Conservation (phyloP, 2,113 vertebrate species). For the Jaculus jaculus region DNA sequence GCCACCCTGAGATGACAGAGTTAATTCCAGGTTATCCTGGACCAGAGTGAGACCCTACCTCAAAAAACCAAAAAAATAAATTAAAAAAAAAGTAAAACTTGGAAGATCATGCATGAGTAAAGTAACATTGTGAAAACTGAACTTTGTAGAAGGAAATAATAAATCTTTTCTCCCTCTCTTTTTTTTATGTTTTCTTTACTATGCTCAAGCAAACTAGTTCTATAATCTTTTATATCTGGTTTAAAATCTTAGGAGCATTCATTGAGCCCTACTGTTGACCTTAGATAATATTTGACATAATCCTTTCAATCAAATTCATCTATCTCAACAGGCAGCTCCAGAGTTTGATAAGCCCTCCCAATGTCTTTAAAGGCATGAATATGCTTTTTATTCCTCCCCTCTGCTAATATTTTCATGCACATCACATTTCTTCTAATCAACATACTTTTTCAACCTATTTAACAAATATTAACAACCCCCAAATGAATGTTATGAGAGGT, state of each 20-base stretch:
- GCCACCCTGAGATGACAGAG: too few species aligned
- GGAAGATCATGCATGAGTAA: background rate
- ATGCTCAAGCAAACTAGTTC: background rate
- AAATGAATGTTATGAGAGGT: background rate
- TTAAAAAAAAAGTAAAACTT: background rate
- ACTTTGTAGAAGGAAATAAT: background rate
- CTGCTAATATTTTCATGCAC: background rate
- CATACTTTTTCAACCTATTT: background rate
- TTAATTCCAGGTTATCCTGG: too few species aligned
- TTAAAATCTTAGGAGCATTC: conserved; percentile 20
- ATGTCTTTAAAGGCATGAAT: background rate
- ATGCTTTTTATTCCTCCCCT: background rate
- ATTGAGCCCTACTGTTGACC: background rate
- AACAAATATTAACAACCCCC: background rate
- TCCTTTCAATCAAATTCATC: background rate
- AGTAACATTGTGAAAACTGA: background rate
- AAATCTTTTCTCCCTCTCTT: background rate
- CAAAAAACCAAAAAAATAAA: too few species aligned
- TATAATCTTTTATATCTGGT: background rate
- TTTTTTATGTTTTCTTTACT: background rate
- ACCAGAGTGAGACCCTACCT: too few species aligned
- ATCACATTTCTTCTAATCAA: background rate
- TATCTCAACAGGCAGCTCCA: background rate
- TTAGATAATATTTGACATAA: background rate
- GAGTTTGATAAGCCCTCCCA: background rate